phyloP scores from a whole-genome alignment of 2,888 invertebrate species.

The Stenichneumon culpator region DNA sequence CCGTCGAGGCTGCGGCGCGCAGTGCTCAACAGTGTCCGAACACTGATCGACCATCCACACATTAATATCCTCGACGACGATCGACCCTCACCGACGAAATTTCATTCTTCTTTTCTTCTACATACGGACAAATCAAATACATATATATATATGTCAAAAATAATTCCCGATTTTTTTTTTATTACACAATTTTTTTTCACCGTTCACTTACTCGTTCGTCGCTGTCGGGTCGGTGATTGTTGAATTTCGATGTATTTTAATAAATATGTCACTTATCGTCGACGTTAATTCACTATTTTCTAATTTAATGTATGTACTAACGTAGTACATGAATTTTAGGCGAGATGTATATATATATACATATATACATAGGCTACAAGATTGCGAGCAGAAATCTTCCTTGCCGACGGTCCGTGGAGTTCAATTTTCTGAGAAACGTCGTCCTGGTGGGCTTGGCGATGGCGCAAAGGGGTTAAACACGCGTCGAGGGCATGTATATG shows the following conservation, averaged over 20 bases:
- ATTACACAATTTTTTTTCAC: background rate
- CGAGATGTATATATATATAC: constrained; percentile 15
- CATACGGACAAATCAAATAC: background rate
- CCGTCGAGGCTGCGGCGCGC: background rate
- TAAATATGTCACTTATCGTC: background rate
- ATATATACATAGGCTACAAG: background rate
- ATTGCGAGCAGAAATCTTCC: background rate
- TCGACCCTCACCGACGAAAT: background rate
- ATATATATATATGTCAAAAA: constrained; percentile 2
- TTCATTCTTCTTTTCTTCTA: background rate
- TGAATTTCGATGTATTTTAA: background rate
- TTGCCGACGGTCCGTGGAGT: background rate
- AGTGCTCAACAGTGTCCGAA: background rate
- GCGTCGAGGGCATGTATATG: too few species aligned
- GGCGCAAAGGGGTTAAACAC: too few species aligned
- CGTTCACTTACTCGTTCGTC: background rate
- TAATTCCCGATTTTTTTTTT: background rate
- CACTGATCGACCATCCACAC: background rate
- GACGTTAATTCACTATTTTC: constrained; percentile 7
- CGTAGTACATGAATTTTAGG: constrained; percentile 15
- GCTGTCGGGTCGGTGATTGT: background rate
- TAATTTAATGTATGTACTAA: constrained; percentile 16
- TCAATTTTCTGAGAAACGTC: too few species aligned
- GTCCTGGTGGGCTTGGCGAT: background rate
- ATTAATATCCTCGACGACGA: background rate